Conservation (phyloP, 2,888 invertebrate species). For the Luperina testacea region DNA sequence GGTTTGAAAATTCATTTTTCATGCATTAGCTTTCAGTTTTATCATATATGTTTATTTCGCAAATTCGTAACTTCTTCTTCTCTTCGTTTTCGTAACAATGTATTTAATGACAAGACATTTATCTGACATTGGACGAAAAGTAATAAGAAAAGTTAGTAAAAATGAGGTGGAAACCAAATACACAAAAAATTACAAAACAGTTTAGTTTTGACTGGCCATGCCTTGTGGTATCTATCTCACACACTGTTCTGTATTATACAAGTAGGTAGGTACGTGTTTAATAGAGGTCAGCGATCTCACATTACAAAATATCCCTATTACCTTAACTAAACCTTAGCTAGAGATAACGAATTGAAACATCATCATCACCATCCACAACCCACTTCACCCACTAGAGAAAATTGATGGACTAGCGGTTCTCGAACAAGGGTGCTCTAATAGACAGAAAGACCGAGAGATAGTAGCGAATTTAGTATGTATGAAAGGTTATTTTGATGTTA, state of each 20-base stretch:
- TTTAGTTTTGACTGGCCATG: background rate
- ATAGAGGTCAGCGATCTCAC: background rate
- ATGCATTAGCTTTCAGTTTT: background rate
- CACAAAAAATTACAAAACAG: background rate
- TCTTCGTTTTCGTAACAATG: background rate
- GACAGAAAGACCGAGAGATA: background rate
- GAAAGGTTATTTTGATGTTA: background rate
- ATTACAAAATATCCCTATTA: background rate
- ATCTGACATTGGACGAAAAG: slow-evolving; percentile 1
- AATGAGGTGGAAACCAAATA: background rate
- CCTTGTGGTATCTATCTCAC: background rate
- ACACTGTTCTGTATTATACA: too few species aligned
- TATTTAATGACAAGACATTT: background rate
- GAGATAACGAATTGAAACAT: background rate
- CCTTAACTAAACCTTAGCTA: background rate
- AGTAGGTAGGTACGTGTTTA: too few species aligned
- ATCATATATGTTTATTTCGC: background rate
- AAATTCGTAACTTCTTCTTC: background rate
- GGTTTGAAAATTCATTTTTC: slow-evolving; percentile 80
- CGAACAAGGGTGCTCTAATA: background rate
- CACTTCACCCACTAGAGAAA: background rate
- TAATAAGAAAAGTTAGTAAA: background rate
- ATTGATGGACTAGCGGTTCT: background rate
- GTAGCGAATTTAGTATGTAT: background rate
- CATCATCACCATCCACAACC: background rate